These are phyloP conservation scores for Dermochelys coriacea DNA, from an alignment of 2,797 vertebrate species.

Conservation along the genomic window DNA sequence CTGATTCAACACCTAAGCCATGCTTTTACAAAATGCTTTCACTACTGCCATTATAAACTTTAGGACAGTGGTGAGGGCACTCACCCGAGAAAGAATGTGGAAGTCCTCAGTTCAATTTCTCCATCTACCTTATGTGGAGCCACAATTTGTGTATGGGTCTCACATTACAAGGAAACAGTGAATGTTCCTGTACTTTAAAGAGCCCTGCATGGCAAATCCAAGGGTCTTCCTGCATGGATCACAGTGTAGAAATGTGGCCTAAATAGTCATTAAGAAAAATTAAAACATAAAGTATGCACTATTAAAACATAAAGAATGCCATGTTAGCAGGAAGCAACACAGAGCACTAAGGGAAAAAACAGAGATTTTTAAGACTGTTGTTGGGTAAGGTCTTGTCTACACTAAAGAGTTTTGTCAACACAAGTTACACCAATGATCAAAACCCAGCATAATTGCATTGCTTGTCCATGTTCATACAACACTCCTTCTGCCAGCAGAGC, in stretches of 20 bases:
- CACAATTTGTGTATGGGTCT: no score
- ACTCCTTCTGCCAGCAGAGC: no score
- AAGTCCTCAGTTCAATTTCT: no score
- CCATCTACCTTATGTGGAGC: no score
- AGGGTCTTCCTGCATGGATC: background rate
- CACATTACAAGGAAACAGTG: background rate
- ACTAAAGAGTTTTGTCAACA: no score
- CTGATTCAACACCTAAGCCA: background rate
- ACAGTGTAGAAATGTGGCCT: background rate
- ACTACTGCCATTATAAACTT: background rate
- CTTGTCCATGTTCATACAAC: no score
- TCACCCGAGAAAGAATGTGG: no score
- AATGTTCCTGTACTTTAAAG: background rate
- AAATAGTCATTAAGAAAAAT: background rate
- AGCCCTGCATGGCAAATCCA: background rate
- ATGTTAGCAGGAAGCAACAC: background rate
- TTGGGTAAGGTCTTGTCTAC: background rate
- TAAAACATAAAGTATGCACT: background rate
- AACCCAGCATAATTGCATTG: no score
- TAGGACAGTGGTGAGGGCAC: no score
- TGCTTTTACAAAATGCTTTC: background rate
- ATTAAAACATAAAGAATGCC: background rate
- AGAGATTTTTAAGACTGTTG: background rate
- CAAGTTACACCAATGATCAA: no score
- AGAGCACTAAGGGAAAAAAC: background rate